A percentile compares a stretch with the other conserved stretches of the same genome.
phyloP scores from a whole-genome alignment of 2,797 vertebrate species.

The Acanthurus tractus region DNA sequence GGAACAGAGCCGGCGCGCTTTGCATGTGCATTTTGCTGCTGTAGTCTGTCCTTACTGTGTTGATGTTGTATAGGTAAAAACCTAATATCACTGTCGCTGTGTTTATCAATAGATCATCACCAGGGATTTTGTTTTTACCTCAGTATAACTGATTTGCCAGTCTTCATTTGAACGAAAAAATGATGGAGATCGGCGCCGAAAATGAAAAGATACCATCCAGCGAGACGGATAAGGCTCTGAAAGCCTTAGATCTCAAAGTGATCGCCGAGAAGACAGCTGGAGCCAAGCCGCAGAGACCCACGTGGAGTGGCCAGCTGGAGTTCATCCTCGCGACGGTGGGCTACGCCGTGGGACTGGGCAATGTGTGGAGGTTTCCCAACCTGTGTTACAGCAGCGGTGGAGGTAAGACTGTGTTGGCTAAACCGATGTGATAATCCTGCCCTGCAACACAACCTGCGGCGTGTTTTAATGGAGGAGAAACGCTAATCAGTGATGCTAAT shows the following conservation, averaged over 20 bases:
- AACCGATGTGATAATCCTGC: too few species aligned
- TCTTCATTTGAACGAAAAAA: too few species aligned
- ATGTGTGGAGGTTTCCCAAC: constrained; percentile 87
- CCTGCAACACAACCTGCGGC: neutral
- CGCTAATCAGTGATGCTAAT: too few species aligned
- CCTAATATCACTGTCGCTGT: neutral
- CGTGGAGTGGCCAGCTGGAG: constrained; percentile 82
- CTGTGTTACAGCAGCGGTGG: constrained; percentile 87
- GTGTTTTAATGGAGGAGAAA: neutral
- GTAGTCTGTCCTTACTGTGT: neutral
- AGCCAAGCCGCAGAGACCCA: constrained; percentile 62
- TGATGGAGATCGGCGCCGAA: constrained; percentile 60
- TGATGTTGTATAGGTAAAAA: neutral
- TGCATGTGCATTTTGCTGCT: neutral
- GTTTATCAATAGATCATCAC: too few species aligned
- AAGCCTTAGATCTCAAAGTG: neutral
- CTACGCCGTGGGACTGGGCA: constrained; percentile 85
- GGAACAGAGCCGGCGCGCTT: neutral
- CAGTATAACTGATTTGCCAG: too few species aligned
- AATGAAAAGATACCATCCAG: constrained; percentile 8
- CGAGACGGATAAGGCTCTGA: constrained; percentile 29
- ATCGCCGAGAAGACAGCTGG: neutral
- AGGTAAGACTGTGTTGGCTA: constrained; percentile 70
- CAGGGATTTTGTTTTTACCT: neutral
- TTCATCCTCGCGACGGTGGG: constrained; percentile 85